Conservation (phyloP, 1,140 invertebrate species). For the Drosophila varians region DNA sequence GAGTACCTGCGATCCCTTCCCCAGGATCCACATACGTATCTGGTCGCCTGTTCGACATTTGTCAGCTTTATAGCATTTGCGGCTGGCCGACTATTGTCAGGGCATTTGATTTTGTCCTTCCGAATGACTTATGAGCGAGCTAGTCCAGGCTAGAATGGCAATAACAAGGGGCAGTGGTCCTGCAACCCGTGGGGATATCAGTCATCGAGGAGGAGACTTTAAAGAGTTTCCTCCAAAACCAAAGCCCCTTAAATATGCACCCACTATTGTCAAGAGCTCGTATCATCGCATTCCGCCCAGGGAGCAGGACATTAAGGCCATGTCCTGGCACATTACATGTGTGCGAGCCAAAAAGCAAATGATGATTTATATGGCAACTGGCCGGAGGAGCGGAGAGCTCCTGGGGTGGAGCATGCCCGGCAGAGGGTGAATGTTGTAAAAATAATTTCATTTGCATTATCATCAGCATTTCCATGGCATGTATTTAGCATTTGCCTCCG, state of each 20-base stretch:
- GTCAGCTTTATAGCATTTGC: conserved; percentile 77
- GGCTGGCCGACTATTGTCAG: conserved; percentile 73
- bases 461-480: conserved; percentile 48
- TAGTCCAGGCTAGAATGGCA: conserved; percentile 5
- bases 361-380: conserved; percentile 64
- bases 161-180: conserved; percentile 8
- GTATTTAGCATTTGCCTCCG: conserved; percentile 56
- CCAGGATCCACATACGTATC: not conserved
- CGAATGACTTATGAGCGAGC: conserved; percentile 57
- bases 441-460: conserved; percentile 68
- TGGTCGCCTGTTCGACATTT: conserved; percentile 66
- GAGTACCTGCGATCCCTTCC: conserved; percentile 65
- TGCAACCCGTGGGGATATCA: conserved; percentile 5
- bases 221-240: not conserved
- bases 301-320: conserved; percentile 48
- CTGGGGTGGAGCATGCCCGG: conserved; percentile 10
- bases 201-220: not conserved
- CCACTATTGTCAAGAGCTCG: not conserved
- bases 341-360: conserved; percentile 42
- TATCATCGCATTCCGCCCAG: not conserved
- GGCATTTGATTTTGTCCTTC: conserved; percentile 59
- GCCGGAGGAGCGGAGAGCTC: not conserved
- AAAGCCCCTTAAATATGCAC: not conserved
- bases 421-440: conserved; percentile 54
- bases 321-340: conserved; percentile 50